These are phyloP conservation scores for Hypolimnas misippus DNA, from an alignment of 2,888 invertebrate genomes.

Conservation along the genomic window DNA sequence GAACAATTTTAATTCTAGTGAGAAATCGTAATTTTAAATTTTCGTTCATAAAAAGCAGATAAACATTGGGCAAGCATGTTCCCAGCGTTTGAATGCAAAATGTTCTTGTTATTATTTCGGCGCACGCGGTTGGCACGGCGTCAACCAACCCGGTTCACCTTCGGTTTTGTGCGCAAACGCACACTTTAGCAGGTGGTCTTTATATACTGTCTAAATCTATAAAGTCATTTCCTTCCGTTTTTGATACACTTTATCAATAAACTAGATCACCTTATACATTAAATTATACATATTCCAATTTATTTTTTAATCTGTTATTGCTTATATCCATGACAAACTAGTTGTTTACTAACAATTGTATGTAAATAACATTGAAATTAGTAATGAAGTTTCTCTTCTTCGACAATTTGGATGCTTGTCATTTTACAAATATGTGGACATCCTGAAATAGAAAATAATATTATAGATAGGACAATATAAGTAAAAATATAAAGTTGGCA, in stretches of 20 bases:
- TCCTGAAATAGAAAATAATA: neutral
- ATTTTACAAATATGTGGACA: neutral
- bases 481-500: constrained; percentile 30
- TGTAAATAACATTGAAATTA: neutral
- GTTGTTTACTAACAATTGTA: neutral
- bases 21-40: too few relatives aligned
- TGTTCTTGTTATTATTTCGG: constrained; percentile 57
- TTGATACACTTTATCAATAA: neutral
- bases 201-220: constrained; percentile 17
- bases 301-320: too few relatives aligned
- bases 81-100: constrained; percentile 45
- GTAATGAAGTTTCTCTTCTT: neutral
- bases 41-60: constrained; percentile 38
- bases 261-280: neutral
- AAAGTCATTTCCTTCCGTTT: constrained; percentile 30
- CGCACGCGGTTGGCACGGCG: constrained; percentile 66
- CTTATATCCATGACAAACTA: neutral
- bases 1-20: too few relatives aligned
- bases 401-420: neutral
- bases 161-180: constrained; percentile 46
- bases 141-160: constrained; percentile 74
- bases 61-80: constrained; percentile 37
- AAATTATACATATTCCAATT: too few relatives aligned
- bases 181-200: constrained; percentile 32
- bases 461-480: constrained; percentile 2